Evolutionary conservation across 2,797 vertebrate species (phyloP).

Genomic region (Myripristis jacobus): DNA sequence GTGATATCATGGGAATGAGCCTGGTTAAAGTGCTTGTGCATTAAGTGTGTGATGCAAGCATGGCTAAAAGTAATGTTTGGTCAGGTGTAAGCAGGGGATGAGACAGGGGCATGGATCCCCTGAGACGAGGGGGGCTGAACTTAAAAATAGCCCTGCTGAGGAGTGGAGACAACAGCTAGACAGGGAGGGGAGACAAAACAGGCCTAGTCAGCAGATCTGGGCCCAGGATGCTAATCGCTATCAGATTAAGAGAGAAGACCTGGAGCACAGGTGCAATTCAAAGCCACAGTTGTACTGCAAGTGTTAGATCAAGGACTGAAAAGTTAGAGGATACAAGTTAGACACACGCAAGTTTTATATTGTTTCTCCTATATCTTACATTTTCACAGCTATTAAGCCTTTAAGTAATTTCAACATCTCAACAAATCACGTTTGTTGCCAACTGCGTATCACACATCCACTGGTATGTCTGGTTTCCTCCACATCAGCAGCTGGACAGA

Average conservation of each 20-base stretch:
- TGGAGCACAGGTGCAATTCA: slow-evolving; percentile 15
- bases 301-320: slow-evolving; percentile 28
- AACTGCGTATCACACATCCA: background rate
- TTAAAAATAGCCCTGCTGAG: slow-evolving; percentile 79
- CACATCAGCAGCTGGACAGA: background rate
- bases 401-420: background rate
- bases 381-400: background rate
- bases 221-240: slow-evolving; percentile 63
- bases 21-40: slow-evolving; percentile 36
- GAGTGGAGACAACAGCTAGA: slow-evolving; percentile 69
- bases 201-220: slow-evolving; percentile 71
- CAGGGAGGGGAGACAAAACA: slow-evolving; percentile 57
- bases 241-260: slow-evolving; percentile 68
- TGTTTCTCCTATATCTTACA: background rate
- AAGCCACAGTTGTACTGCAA: slow-evolving; percentile 39
- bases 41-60: slow-evolving; percentile 30
- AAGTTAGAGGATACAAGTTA: slow-evolving; percentile 12
- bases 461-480: background rate
- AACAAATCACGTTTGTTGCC: background rate
- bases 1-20: slow-evolving; percentile 17
- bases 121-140: slow-evolving; percentile 62
- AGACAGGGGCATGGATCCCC: slow-evolving; percentile 48
- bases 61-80: slow-evolving; percentile 43
- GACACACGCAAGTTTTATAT: background rate
- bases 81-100: slow-evolving; percentile 62